Base-by-base conservation (phyloP, 2,113 vertebrate species). In the Cephalopholis sonnerati region DNA sequence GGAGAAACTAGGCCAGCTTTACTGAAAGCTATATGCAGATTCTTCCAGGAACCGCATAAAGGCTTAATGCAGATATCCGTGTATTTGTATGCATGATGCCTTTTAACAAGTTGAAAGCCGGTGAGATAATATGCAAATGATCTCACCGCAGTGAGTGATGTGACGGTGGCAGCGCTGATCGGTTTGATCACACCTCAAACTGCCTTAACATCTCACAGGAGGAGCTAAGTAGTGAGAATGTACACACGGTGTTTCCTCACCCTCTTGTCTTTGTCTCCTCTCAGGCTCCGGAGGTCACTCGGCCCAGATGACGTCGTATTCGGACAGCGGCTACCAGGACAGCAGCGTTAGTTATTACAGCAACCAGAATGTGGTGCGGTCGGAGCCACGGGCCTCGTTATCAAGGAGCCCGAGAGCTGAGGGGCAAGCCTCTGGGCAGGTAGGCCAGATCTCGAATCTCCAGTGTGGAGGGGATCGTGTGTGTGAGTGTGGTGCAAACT, bases 281-380 rank as follows among this genome's bases (percentile, higher is more conserved):
- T 20, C 92, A 99, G 98, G 96, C 85, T 99, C 98, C 4, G 91
- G 96, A 59, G 97, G 96, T 87, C 98, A 99, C 93, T 99, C 98
- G 0, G 97, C 97, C 25, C 98, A 99, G 80, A 98, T 99, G 97
- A 99, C 99, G 91, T 99, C 98, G 6, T 99, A 99, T 27, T 97
- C 98, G 0, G 98, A 99, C 94, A 99, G 98, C 70, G 98, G 98
- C 72, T 99, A 99, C 94, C 98, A 99, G 89, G 98, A 99, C 96
- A 97, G 97, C 87, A 96, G 97, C 76, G 77, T 94, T 2, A 97
- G 97, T 93, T 99, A 98, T 79, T 98, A 98, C 89, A 98, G 97
- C 93, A 97, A 95, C 95, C 97, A 98, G 74, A 90, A 96, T 95
- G 76, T 96, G 88, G 97, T 90, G 86, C 86, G 84, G 93, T 96